Evolutionary conservation across 2,797 vertebrate species (phyloP), one percentile per base, ranked within the genome.

Genomic region (Bucorvus abyssinicus): DNA sequence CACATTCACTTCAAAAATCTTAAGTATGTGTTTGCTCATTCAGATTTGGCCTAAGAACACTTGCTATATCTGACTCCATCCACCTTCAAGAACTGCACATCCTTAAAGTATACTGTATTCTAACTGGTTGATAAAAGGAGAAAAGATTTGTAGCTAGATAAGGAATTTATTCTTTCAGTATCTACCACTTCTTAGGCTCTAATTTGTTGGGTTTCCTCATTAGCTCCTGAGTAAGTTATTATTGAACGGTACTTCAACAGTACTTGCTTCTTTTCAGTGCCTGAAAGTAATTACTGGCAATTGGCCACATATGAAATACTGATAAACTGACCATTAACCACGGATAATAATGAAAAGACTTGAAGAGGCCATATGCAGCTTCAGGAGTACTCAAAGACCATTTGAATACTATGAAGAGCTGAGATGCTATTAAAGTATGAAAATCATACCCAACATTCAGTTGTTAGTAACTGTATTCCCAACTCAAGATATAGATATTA

Each of bases 241-340:
- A 93, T 50, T 83, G 74, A 94, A 84, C 30, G 3, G 1, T 27
- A 87, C 56, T 70, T 87, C 64, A 88, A 52, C 60, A 60, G 87
- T 45, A 75, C 45, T 91, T 78, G 36, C 29, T 86, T 53, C 61
- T 84, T 75, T 78, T 65, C 87, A 88, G 68, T 61, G 86, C 76
- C 84, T 65, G 59, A 92, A 76, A 86, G 29, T 77, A 95, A 78
- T 76, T 40, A 84, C 55, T 2, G 2, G 77, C 84, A 93, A 89
- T 94, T 36, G 67, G 57, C 61, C 40, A 53, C n/a, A 57, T 53
- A 65, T 53, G 69, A 95, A 79, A 92, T 68, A 81, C 42, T 67
- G 65, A 95, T 89, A 81, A 84, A 89, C 42, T 79, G 73, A 93
- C 85, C 75, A 90, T 90, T 84, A 85, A 79, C 57, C 61, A 40